Base-by-base conservation (phyloP, 2,113 vertebrate species). In the Dendrocopos noguchii region DNA sequence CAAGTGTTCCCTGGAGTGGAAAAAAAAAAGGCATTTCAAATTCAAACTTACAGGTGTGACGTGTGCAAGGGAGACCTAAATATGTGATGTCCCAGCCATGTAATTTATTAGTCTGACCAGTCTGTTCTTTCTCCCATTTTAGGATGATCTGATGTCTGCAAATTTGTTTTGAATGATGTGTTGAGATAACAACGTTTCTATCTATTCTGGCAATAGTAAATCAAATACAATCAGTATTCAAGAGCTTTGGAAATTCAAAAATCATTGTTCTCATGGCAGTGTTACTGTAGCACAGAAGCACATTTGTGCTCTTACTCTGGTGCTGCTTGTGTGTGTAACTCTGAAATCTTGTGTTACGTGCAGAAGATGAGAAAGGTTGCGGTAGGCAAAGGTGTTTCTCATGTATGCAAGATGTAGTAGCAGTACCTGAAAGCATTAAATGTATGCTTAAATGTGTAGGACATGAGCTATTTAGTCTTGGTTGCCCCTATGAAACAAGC, bases 141-240 rank as follows among this genome's bases (percentile, higher is more conserved):
- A 70, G 85, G 68, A 57, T 65, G 61, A 77, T 64, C 42, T 44
- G 73, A 57, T 61, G 80, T 77, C 29, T 84, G 56, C 80, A 80
- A 78, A 74, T 83, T 91, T 80, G 36, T 61, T 79, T 80, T 80
- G 68, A 86, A 88, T 90, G 76, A 90, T 93, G 65, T 44, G 73
- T 78, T 90, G 93, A 88, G 76, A 84, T 91, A 78, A 95, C 85
- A 91, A 88, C 81, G 80, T 81, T 88, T 88, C 80, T 88, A 16
- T 90, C 90, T 95, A 4, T 74, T 88, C 76, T 90, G 80, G 76
- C 70, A 80, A 42, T 76, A 73, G 84, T 95, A 82, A 90, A 94
- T 52, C 68, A 90, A 91, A 64, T 46, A 36, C 83, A 74, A 83
- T 55, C 87, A 83, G 83, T 29, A 17, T 61, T 76, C 44, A 65